These are phyloP conservation scores for Argyrosomus japonicus DNA, from an alignment of 2,113 vertebrate species.

Conservation along the genomic window DNA sequence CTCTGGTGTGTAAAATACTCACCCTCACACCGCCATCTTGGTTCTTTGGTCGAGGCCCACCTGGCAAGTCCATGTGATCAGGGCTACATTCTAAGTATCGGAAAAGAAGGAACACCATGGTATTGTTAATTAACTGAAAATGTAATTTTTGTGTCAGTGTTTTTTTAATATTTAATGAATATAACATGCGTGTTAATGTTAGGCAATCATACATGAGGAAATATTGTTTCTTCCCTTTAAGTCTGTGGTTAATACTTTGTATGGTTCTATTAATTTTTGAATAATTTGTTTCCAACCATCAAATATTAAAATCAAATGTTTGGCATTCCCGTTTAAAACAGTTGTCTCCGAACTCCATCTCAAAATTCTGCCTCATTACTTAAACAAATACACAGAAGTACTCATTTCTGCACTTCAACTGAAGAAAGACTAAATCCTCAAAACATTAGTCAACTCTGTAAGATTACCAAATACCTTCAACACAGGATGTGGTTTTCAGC, in stretches of 20 bases:
- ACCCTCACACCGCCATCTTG: constrained; percentile 84
- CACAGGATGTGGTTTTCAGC: constrained; percentile 68
- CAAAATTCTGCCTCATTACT: not conserved
- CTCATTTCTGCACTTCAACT: not conserved
- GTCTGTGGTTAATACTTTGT: not conserved
- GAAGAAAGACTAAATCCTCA: not conserved
- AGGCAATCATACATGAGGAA: not conserved
- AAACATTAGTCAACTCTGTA: not conserved
- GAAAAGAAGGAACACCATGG: not conserved
- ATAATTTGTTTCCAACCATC: not conserved
- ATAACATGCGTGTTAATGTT: accelerated
- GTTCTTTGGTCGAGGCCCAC: constrained; percentile 72
- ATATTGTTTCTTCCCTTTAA: not conserved
- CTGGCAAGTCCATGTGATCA: constrained; percentile 63
- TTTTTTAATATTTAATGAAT: not conserved
- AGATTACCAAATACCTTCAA: constrained; percentile 28
- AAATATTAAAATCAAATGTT: not conserved
- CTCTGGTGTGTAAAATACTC: constrained; percentile 38
- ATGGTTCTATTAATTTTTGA: not conserved
- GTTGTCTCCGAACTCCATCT: not conserved
- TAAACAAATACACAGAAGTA: too few relatives aligned
- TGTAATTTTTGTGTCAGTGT: not conserved
- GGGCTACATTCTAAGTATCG: constrained; percentile 79
- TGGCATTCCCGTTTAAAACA: not conserved
- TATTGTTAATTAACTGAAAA: not conserved